Conservation (phyloP, 2,888 invertebrate species). For the Diplolepis rosae region DNA sequence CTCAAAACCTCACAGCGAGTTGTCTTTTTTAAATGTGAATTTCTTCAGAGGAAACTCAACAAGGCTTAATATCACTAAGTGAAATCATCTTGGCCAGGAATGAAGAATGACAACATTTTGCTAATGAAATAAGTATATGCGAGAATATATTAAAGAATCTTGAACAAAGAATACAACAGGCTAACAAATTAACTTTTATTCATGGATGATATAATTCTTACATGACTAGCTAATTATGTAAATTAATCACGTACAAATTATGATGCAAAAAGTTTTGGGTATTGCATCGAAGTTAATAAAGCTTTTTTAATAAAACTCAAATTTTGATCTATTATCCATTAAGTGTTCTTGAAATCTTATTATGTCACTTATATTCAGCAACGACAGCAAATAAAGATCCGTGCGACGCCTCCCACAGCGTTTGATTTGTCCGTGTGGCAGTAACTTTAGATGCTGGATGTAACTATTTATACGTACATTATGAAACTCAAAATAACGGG, state of each 20-base stretch:
- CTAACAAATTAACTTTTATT: no score
- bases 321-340: not conserved
- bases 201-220: no score
- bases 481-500: constrained; percentile 22
- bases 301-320: no score
- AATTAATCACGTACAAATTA: no score
- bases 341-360: constrained; percentile 11
- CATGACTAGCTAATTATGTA: no score
- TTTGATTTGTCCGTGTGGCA: constrained; percentile 20
- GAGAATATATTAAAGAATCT: no score
- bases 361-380: constrained; percentile 16
- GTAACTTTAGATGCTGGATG: constrained; percentile 23
- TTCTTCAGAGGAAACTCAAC: not conserved
- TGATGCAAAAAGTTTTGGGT: no score
- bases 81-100: not conserved
- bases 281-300: no score
- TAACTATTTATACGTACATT: constrained; percentile 17
- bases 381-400: constrained; percentile 2
- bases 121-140: not conserved
- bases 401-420: constrained; percentile 21
- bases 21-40: not conserved
- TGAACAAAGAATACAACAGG: no score
- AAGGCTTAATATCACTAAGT: not conserved
- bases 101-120: not conserved
- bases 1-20: no score